Evolutionary conservation across 64 coral and sea anemone species (phyloP), one percentile per base, ranked within the genome.

Genomic region (Pocillopora verrucosa): DNA sequence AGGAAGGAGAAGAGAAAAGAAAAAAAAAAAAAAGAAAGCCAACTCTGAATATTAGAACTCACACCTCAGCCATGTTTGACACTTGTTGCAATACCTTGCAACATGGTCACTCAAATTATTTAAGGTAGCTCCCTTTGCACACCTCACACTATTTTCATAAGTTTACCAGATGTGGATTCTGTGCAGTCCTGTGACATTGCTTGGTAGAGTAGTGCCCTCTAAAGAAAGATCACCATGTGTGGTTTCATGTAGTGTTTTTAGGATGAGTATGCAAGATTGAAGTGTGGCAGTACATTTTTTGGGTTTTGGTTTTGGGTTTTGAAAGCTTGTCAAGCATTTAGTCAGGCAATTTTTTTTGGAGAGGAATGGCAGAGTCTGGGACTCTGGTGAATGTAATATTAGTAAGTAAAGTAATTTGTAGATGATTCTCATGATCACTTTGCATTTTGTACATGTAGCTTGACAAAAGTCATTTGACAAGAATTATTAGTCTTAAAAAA

Each of bases 391-490:
- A 37, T 85, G 13, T 72, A 63, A 72, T 85, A 72, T 85, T 72
- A 85, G 38, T 70, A 85, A 22, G 63, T 56, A 85, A 72, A 26
- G 56, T 15, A 20, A 38, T 56, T 17, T 19, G 81, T 84, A 84
- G 81, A 51, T n/a, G 64, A 85, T 70, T 85, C 51, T 85, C 65
- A 85, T 20, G 72, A 85, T 85, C 65, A 16, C 61, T 72, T 85
- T 57, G 82, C 82, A 56, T 85, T 85, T 85, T 85, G 82, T 72
- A 85, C 65, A 72, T 85, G 38, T 37, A 70, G 64, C 30, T 22
- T 22, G 60, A 68, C 30, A n/a, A 61, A 84, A 36, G 62, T 9
- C 65, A 82, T 38, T 38, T 13, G 4, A 63, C 0, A 72, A 57
- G 68, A 30, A 68, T 85, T 38, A 65, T 72, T 70, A 56, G 56